These are phyloP conservation scores for Chaetodon trifasciatus DNA, from an alignment of 2,797 vertebrate species.

Conservation along the genomic window DNA sequence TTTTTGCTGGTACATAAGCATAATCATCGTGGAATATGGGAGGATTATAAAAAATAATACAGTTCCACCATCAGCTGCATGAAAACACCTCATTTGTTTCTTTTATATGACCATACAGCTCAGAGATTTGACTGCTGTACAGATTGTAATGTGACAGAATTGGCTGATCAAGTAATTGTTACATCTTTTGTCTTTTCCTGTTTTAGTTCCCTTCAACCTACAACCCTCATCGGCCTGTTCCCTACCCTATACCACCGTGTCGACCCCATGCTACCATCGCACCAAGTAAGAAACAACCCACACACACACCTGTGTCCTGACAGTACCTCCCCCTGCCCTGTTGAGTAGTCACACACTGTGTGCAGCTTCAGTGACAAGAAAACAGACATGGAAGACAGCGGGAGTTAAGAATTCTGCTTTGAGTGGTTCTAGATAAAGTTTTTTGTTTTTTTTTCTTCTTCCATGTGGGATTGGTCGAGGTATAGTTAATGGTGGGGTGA, in stretches of 20 bases:
- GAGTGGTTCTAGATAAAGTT: constrained; percentile 9
- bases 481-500: constrained; percentile 17
- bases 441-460: constrained; percentile 20
- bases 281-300: constrained; percentile 92
- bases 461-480: constrained; percentile 34
- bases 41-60: neutral
- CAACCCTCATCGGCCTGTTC: constrained; percentile 97
- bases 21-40: neutral
- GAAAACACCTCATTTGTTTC: neutral
- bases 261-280: constrained; percentile 96
- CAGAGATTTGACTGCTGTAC: neutral
- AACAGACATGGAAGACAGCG: neutral
- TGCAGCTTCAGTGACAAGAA: neutral
- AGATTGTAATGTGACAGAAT: neutral
- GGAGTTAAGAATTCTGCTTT: constrained; percentile 18
- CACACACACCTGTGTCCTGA: neutral
- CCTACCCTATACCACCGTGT: constrained; percentile 98
- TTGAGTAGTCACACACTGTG: neutral
- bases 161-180: constrained; percentile 1
- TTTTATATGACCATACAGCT: neutral
- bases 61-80: neutral
- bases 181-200: constrained; percentile 16
- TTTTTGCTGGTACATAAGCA: neutral
- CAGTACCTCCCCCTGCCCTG: neutral
- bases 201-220: constrained; percentile 94